Evolutionary conservation across 2,888 invertebrate species (phyloP), one percentile per base, ranked within the genome.

Genomic region (Ophion ventricosus): DNA sequence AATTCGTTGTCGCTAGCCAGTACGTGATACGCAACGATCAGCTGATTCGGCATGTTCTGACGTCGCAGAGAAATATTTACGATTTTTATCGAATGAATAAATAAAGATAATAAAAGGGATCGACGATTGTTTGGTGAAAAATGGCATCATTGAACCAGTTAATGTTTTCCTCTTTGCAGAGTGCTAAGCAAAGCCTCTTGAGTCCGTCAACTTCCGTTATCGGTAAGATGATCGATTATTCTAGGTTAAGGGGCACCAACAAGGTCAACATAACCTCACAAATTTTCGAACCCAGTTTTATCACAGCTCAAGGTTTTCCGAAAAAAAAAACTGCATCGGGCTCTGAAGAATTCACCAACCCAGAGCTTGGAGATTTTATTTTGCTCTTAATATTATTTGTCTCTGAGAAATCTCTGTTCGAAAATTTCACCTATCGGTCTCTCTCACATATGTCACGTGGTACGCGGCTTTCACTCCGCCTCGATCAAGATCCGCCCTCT

Each of bases 71-170:
- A 43, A 49, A 49, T 17, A 49, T 49, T 49, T 14, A 14, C 17
- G 14, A 49, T 17, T 49, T 49, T 49, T 49, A 17, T 49, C 17
- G 49, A 49, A 49, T 49, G 14, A 17, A 14, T 49, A 49, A 49
- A 61, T 40, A 20, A 70, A 70, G 59, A 35, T 40, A 25, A 63
- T 20, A 54, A 35, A 26, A 63, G 14, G 63, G 49, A 63, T 7
- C 25, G 54, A 26, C 61, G 40, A 11, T 63, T 17, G 5, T 61
- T 56, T 5, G 25, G 64, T 23, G 20, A 57, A 86, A 8, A 61
- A 87, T 87, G 87, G 76, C 85, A 49, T 59, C 69, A 63, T 29
- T 86, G 7, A 80, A 69, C 25, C 72, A 83, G 43, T 54, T 83
- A n/a, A 29, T 86, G 7, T 10, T 59, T 54, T 78, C 80, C 2